Evolutionary conservation across 1,140 invertebrate genomes (phyloP).

Genomic region (Chironomus tepperi): DNA sequence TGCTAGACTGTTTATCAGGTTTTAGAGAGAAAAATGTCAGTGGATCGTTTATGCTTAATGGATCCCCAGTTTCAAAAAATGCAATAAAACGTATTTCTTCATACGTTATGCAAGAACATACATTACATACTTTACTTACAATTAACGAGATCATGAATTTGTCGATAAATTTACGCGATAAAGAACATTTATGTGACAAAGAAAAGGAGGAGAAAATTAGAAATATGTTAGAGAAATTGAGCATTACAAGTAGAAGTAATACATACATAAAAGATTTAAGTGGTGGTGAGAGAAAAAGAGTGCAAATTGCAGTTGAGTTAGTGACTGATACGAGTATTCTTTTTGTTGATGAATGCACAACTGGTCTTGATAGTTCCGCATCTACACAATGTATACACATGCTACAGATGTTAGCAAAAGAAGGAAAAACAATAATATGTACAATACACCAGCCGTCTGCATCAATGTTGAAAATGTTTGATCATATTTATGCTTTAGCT

Average conservation of each 20-base stretch:
- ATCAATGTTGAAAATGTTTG: constrained; percentile 63
- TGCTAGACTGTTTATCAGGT: constrained; percentile 55
- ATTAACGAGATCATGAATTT: constrained; percentile 53
- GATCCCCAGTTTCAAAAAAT: constrained; percentile 57
- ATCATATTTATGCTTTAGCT: constrained; percentile 52
- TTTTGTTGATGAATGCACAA: constrained; percentile 61
- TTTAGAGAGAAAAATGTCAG: constrained; percentile 40
- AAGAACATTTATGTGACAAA: not conserved
- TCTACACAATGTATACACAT: constrained; percentile 60
- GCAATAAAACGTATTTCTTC: constrained; percentile 52
- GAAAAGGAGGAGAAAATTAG: constrained; percentile 42
- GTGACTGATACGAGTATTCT: constrained; percentile 69
- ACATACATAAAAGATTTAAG: constrained; percentile 59
- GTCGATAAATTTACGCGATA: constrained; percentile 52
- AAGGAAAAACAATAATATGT: constrained; percentile 71
- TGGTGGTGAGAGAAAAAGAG: constrained; percentile 75
- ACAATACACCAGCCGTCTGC: constrained; percentile 86
- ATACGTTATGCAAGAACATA: constrained; percentile 62
- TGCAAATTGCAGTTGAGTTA: constrained; percentile 76
- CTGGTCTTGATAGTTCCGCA: constrained; percentile 66
- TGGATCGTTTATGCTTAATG: constrained; percentile 65
- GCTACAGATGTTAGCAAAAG: constrained; percentile 55
- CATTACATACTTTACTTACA: constrained; percentile 52
- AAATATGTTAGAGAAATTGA: constrained; percentile 48
- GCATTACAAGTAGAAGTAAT: constrained; percentile 49